These are phyloP conservation scores for Drosophila nigrodunni DNA, from an alignment of 1,140 invertebrate genomes.

Conservation along the genomic window DNA sequence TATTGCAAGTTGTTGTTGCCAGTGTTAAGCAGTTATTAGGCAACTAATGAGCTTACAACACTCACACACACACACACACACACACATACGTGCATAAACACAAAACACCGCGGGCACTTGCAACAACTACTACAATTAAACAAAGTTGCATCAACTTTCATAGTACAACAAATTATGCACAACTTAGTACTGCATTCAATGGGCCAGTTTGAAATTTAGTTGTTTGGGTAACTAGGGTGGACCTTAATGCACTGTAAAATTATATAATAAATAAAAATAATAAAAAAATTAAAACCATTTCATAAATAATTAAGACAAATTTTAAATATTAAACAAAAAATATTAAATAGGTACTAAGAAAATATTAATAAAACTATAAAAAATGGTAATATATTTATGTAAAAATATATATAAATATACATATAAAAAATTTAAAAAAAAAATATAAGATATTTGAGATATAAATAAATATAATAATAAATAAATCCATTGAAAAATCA, in stretches of 20 bases:
- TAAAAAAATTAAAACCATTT: too few species aligned
- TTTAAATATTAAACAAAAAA: background rate
- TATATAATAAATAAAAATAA: too few species aligned
- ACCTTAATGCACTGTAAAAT: background rate
- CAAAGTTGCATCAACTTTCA: background rate
- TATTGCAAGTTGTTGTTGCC: constrained; percentile 12
- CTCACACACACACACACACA: constrained; percentile 8
- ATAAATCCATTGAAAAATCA: too few species aligned
- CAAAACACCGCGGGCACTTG: background rate
- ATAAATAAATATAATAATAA: background rate
- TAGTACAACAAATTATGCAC: background rate
- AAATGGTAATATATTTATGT: background rate
- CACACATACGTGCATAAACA: background rate
- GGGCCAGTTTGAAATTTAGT: too few species aligned
- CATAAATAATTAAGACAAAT: background rate
- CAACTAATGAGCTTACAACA: constrained; percentile 45
- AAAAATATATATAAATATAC: background rate
- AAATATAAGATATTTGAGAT: background rate
- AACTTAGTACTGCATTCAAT: background rate
- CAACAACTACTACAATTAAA: background rate
- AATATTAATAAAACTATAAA: background rate
- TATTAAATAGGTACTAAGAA: background rate
- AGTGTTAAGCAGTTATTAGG: constrained; percentile 36
- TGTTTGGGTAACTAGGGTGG: background rate
- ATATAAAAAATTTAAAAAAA: background rate